phyloP scores from a whole-genome alignment of 1,140 invertebrate species.

The Lerema accius region DNA sequence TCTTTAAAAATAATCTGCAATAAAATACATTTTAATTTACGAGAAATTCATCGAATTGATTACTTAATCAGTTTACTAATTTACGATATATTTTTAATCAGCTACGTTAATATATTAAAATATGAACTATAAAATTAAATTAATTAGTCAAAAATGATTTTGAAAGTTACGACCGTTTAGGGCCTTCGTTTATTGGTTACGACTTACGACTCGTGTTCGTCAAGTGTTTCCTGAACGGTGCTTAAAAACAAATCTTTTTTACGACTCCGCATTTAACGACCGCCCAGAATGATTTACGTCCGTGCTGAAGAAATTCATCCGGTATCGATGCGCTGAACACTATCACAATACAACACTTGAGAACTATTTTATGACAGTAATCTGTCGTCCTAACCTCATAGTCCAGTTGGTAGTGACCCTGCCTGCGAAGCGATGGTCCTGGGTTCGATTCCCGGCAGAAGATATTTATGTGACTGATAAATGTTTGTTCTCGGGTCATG shows the following conservation, averaged over 20 bases:
- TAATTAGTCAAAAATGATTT: neutral
- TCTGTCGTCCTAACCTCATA: slow-evolving; percentile 18
- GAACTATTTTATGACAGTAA: slow-evolving; percentile 29
- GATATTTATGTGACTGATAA: no score
- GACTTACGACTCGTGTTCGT: neutral
- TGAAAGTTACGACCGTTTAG: slow-evolving; percentile 1
- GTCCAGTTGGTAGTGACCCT: no score
- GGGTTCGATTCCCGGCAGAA: no score
- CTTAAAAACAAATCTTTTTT: slow-evolving; percentile 30
- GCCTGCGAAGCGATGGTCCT: no score
- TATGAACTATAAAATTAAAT: neutral
- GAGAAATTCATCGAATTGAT: no score
- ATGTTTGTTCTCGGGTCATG: no score
- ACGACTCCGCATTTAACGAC: slow-evolving; percentile 30
- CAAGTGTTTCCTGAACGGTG: slow-evolving; percentile 8
- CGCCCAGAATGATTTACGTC: slow-evolving; percentile 30
- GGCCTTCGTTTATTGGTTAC: slow-evolving; percentile 1
- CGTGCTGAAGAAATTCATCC: slow-evolving; percentile 20
- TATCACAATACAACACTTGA: slow-evolving; percentile 15
- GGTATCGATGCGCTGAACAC: slow-evolving; percentile 25
- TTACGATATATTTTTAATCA: no score
- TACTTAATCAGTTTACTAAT: no score
- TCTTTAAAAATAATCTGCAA: no score
- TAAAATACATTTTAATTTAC: no score
- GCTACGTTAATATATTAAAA: neutral